Percentiles rank a stretch among this genome's conserved stretches.
Evolutionary conservation across 2,113 vertebrate species (phyloP).

Genomic region (Dolichallabes microphthalmus): DNA sequence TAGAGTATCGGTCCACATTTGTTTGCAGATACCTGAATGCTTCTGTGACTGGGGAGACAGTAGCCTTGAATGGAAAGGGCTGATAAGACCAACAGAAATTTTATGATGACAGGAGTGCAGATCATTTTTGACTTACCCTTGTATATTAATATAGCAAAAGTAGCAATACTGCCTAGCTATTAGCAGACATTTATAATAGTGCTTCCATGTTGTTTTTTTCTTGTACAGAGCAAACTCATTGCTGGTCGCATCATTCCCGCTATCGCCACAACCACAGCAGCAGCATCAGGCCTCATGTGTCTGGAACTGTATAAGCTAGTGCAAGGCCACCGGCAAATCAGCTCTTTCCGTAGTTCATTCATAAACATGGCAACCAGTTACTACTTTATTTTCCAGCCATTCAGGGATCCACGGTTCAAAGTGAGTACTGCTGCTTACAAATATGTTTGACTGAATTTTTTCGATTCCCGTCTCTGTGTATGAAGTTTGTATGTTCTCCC

Average conservation of each 20-base stretch:
- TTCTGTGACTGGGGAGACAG: too few relatives aligned
- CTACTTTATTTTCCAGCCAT: constrained; percentile 63
- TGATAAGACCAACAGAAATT: too few relatives aligned
- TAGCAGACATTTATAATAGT: background rate
- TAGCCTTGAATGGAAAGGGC: too few relatives aligned
- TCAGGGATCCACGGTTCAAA: constrained; percentile 44
- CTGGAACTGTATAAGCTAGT: constrained; percentile 87
- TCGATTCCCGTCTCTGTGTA: too few relatives aligned
- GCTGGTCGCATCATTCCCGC: constrained; percentile 83
- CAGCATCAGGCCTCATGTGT: constrained; percentile 81
- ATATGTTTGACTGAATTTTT: background rate
- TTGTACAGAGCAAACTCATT: constrained; percentile 81
- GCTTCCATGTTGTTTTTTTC: background rate
- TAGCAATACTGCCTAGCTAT: background rate
- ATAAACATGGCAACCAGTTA: constrained; percentile 67
- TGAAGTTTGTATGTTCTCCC: too few relatives aligned
- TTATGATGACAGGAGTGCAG: too few relatives aligned
- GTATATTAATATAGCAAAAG: background rate
- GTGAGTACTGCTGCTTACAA: constrained; percentile 61
- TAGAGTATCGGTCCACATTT: too few relatives aligned
- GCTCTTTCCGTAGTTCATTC: constrained; percentile 72
- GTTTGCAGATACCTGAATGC: too few relatives aligned
- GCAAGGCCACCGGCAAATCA: constrained; percentile 62
- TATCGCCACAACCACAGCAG: constrained; percentile 83
- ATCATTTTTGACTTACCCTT: too few relatives aligned